These are phyloP conservation scores for Patella ulyssiponensis DNA, from an alignment of 2,888 invertebrate genomes.

Conservation along the genomic window DNA sequence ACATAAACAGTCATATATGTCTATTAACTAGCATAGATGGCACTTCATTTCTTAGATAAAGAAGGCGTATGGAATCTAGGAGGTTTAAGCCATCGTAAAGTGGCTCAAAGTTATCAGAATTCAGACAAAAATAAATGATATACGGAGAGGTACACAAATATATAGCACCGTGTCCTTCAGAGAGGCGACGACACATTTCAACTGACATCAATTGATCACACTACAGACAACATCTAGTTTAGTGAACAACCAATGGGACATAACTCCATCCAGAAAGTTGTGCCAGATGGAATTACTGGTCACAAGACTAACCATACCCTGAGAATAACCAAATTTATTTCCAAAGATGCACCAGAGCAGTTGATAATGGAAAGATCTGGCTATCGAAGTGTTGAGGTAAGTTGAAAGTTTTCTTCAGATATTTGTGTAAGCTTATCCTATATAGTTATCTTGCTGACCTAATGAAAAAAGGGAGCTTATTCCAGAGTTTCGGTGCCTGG, in stretches of 20 bases:
- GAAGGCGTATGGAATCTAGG: not conserved
- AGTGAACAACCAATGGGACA: not conserved
- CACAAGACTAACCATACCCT: not conserved
- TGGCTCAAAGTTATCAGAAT: not conserved
- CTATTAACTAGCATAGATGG: not conserved
- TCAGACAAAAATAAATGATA: too few species aligned
- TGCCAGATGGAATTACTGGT: not conserved
- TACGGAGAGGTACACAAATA: too few species aligned
- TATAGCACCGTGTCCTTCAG: too few species aligned
- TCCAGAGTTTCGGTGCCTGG: too few species aligned
- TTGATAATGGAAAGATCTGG: not conserved
- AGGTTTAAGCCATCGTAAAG: not conserved
- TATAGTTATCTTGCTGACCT: too few species aligned
- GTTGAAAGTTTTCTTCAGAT: too few species aligned
- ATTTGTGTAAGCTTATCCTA: too few species aligned
- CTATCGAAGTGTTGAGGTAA: not conserved
- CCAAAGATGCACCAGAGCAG: slow-evolving; percentile 8
- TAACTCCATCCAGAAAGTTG: not conserved
- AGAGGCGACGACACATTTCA: too few species aligned
- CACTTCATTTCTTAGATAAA: not conserved
- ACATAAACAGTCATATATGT: not conserved
- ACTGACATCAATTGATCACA: not conserved
- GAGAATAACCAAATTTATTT: not conserved
- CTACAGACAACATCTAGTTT: not conserved
- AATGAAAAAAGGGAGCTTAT: too few species aligned